Evolutionary conservation across 2,797 vertebrate genomes (phyloP).

Genomic region (Tenualosa thibaudeaui): DNA sequence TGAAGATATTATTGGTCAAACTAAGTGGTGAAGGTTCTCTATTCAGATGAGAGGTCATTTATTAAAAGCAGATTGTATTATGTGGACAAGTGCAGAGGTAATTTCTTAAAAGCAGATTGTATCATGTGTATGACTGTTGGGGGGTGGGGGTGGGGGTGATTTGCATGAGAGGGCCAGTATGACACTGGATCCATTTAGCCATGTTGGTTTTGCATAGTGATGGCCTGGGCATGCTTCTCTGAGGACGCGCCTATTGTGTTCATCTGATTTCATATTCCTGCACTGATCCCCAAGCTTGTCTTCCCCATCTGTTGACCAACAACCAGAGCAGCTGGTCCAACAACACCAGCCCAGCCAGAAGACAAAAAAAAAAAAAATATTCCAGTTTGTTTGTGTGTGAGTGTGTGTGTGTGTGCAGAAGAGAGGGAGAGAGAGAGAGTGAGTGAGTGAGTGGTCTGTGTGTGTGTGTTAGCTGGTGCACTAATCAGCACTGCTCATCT

Average conservation of each 20-base stretch:
- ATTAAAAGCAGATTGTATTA: not conserved
- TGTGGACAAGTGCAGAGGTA: not conserved
- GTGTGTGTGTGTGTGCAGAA: not conserved
- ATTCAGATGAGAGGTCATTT: not conserved
- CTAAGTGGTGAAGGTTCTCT: not conserved
- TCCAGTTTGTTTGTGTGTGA: not conserved
- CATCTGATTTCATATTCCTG: conserved; percentile 42
- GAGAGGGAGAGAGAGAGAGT: not conserved
- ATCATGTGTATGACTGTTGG: not conserved
- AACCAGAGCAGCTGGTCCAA: conserved; percentile 48
- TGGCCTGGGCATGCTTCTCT: conserved; percentile 23
- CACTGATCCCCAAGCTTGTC: conserved; percentile 41
- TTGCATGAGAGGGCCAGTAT: not conserved
- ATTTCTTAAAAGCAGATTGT: not conserved
- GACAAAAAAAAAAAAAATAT: not conserved
- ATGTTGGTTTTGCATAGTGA: conserved; percentile 29
- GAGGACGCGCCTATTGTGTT: conserved; percentile 41
- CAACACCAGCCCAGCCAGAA: not conserved
- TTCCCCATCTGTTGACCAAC: conserved; percentile 51
- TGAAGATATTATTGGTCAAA: not conserved
- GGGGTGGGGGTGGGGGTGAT: not conserved
- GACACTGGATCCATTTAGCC: conserved; percentile 30
- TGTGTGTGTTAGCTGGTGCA: not conserved
- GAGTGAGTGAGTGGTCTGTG: not conserved
- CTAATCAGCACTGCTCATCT: conserved; percentile 7